Percentiles rank a stretch among this genome's conserved stretches.
Evolutionary conservation across 1,140 invertebrate genomes (phyloP).

Genomic region (Pantala flavescens): DNA sequence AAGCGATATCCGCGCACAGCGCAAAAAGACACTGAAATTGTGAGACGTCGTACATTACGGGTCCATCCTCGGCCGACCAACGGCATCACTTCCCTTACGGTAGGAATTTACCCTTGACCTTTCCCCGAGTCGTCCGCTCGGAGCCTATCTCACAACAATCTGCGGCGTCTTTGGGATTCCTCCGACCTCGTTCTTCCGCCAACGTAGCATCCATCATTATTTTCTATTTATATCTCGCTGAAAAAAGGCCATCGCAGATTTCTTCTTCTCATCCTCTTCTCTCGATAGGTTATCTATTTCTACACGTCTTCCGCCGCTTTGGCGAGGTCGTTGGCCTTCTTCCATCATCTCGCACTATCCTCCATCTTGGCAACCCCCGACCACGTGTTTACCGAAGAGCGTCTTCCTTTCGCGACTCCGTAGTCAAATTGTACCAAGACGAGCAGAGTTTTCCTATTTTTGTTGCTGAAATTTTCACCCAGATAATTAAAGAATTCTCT

Average conservation of each 20-base stretch:
- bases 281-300: neutral
- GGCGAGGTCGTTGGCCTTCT: neutral
- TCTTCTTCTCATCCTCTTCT: neutral
- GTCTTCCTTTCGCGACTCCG: too few species aligned
- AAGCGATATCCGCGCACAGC: too few species aligned
- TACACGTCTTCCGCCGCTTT: neutral
- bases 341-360: neutral
- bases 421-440: too few species aligned
- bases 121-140: neutral
- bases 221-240: neutral
- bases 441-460: too few species aligned
- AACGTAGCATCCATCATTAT: neutral
- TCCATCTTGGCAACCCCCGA: neutral
- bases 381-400: too few species aligned
- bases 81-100: neutral
- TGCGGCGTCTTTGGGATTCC: neutral
- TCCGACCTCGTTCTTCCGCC: neutral
- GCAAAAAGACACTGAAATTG: too few species aligned
- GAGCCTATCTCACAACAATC: neutral
- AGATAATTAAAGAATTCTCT: too few species aligned
- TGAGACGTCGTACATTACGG: neutral
- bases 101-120: slow-evolving; percentile 3
- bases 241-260: neutral
- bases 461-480: too few species aligned
- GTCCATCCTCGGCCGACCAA: neutral